Conservation (phyloP, 2,888 invertebrate species). For the Oxytorus armatus region DNA sequence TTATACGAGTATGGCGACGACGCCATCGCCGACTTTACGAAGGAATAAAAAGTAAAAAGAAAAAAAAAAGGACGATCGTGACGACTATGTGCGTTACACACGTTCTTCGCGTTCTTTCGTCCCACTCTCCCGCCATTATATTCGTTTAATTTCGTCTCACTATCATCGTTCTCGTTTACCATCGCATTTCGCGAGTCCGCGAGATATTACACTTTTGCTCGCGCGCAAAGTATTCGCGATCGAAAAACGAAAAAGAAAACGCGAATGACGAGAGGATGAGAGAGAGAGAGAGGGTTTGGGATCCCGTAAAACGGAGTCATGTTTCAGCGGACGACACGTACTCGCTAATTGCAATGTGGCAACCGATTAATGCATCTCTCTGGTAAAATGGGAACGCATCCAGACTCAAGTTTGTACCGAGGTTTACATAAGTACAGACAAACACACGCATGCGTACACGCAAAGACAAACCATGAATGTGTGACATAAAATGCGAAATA, state of each 20-base stretch:
- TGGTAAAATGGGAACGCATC: slow-evolving; percentile 42
- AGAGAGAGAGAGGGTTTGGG: slow-evolving; percentile 14
- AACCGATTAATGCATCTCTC: slow-evolving; percentile 69
- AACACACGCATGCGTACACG: neutral
- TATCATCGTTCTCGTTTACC: too few species aligned
- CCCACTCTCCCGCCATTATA: too few species aligned
- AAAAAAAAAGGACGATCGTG: too few species aligned
- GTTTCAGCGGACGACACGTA: slow-evolving; percentile 68
- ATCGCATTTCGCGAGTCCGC: too few species aligned
- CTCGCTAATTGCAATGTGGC: slow-evolving; percentile 70
- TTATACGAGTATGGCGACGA: neutral
- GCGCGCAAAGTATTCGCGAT: neutral
- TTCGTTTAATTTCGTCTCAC: too few species aligned
- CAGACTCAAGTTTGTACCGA: slow-evolving; percentile 20
- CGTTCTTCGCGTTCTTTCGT: too few species aligned
- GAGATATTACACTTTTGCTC: too few species aligned
- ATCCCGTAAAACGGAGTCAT: slow-evolving; percentile 67
- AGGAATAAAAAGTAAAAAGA: neutral
- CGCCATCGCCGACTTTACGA: neutral
- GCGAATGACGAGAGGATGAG: slow-evolving; percentile 20
- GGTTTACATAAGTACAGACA: too few species aligned
- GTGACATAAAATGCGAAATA: neutral
- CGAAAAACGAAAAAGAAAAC: slow-evolving; percentile 8
- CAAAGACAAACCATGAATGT: neutral
- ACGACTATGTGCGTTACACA: too few species aligned